A percentile compares a stretch with the other conserved stretches of the same genome.
Conservation (phyloP, 2,888 invertebrate species). For the Cataglyphis cursor region DNA sequence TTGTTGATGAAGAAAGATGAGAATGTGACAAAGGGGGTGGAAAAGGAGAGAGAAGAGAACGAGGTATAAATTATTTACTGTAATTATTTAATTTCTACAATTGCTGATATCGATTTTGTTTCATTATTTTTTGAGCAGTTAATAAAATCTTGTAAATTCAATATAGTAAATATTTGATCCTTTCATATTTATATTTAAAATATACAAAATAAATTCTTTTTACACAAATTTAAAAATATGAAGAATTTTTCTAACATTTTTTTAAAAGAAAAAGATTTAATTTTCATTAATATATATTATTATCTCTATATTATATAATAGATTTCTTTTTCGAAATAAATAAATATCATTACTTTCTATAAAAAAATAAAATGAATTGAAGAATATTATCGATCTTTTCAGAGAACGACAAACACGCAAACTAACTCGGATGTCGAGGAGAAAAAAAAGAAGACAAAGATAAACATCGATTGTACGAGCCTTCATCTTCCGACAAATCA, state of each 20-base stretch:
- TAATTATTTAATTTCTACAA: background rate
- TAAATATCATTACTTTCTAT: background rate
- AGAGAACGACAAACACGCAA: background rate
- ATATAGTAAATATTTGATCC: background rate
- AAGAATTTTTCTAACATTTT: background rate
- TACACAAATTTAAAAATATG: background rate
- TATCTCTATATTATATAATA: background rate
- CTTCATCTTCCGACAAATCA: conserved; percentile 22
- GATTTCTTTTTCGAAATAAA: background rate
- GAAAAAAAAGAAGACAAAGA: conserved; percentile 67
- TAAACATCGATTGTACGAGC: conserved; percentile 68
- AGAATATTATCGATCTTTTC: conserved; percentile 7
- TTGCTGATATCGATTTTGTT: background rate
- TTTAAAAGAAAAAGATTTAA: background rate
- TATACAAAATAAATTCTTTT: background rate
- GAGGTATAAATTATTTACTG: background rate
- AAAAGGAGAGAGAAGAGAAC: background rate
- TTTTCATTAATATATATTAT: background rate
- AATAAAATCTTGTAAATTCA: background rate
- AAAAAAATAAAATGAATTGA: background rate
- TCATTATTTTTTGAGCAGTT: background rate
- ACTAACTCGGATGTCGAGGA: background rate
- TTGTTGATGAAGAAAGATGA: background rate
- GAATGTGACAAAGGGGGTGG: background rate
- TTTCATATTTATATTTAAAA: background rate